Percentiles rank a stretch among this genome's conserved stretches.
phyloP scores from a whole-genome alignment of 2,113 vertebrate genomes.

The Sardina pilchardus region DNA sequence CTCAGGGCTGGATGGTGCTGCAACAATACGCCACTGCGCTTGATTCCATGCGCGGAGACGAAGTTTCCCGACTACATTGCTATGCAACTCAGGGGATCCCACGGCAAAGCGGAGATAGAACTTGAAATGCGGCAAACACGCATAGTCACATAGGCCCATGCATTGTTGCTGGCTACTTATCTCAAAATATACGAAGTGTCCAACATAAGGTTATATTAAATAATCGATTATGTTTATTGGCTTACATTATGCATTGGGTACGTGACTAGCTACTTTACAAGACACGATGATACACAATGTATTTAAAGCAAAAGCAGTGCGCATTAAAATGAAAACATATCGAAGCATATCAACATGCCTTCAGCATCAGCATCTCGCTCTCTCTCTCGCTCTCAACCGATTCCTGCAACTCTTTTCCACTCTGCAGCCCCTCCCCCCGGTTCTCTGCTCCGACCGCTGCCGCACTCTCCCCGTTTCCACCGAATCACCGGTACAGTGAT shows the following conservation, averaged over 20 bases:
- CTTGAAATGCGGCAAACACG: neutral
- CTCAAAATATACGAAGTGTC: neutral
- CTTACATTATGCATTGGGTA: neutral
- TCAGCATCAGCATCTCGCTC: slow-evolving; percentile 59
- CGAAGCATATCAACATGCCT: neutral
- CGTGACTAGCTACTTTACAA: neutral
- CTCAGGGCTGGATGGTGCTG: neutral
- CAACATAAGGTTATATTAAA: neutral
- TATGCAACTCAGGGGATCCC: neutral
- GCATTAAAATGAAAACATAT: neutral
- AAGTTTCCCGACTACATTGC: neutral
- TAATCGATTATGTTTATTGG: neutral
- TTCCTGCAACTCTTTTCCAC: slow-evolving; percentile 63
- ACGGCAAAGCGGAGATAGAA: neutral
- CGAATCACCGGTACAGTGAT: neutral
- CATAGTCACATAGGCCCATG: neutral
- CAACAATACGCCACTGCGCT: slow-evolving; percentile 12
- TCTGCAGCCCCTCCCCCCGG: slow-evolving; percentile 73
- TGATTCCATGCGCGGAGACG: neutral
- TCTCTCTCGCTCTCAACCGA: slow-evolving; percentile 62
- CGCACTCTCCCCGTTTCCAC: slow-evolving; percentile 11
- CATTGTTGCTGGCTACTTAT: neutral
- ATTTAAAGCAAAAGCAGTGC: neutral
- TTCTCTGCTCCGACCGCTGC: slow-evolving; percentile 55
- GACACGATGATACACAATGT: neutral